Percentiles rank a stretch among this genome's conserved stretches.
These are phyloP conservation scores for Pangasianodon hypophthalmus DNA, from an alignment of 2,113 vertebrate genomes.

Conservation along the genomic window DNA sequence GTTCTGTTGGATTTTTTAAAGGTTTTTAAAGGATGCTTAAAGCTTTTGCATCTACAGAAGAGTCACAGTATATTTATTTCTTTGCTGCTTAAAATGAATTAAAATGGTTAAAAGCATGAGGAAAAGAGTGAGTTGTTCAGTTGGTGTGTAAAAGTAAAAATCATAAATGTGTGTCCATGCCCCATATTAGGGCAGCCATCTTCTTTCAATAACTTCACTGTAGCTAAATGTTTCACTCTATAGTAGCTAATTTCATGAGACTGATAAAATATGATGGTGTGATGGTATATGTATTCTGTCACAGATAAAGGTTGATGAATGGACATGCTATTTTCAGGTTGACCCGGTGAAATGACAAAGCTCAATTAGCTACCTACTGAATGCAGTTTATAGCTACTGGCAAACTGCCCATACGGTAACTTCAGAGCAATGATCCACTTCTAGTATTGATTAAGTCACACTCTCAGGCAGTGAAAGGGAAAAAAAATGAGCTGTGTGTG, in stretches of 20 bases:
- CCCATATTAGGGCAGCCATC: not conserved
- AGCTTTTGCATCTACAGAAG: not conserved
- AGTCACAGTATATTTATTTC: not conserved
- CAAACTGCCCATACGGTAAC: slow-evolving; percentile 69
- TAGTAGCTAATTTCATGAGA: not conserved
- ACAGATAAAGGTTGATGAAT: slow-evolving; percentile 64
- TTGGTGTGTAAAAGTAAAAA: not conserved
- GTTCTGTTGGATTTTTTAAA: not conserved
- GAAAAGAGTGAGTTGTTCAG: not conserved
- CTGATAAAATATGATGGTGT: slow-evolving; percentile 28
- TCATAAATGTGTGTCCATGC: not conserved
- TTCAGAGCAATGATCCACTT: slow-evolving; percentile 71
- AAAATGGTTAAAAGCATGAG: not conserved
- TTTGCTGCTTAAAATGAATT: not conserved
- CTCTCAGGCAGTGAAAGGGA: slow-evolving; percentile 59
- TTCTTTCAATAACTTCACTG: not conserved
- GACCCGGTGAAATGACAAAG: slow-evolving; percentile 39
- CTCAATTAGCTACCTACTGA: no score
- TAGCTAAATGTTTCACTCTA: not conserved
- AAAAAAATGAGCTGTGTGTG: slow-evolving; percentile 69
- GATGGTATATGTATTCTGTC: slow-evolving; percentile 39
- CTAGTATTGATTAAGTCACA: slow-evolving; percentile 74
- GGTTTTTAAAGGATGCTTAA: not conserved
- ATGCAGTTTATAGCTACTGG: no score
- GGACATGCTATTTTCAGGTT: slow-evolving; percentile 57